phyloP scores from a whole-genome alignment of 2,888 invertebrate species.

The Perizoma flavofasciatum region DNA sequence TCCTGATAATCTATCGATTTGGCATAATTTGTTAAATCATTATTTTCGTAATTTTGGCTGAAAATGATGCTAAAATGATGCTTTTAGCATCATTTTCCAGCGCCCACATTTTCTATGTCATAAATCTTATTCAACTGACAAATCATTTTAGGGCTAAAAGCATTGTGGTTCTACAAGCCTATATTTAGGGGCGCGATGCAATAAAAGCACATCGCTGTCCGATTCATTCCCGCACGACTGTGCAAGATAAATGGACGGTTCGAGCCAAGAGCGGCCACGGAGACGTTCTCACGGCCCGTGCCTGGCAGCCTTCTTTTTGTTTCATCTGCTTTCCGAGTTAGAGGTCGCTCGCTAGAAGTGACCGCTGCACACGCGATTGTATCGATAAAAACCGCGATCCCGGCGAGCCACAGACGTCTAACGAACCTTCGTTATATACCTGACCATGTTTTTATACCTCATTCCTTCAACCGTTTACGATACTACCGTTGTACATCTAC shows the following conservation, averaged over 20 bases:
- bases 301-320: constrained; percentile 76
- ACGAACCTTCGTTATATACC: constrained; percentile 61
- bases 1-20: too few species aligned
- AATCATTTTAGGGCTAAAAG: constrained; percentile 71
- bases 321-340: constrained; percentile 78
- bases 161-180: constrained; percentile 70
- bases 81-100: constrained; percentile 17
- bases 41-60: neutral
- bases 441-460: constrained; percentile 54
- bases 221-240: constrained; percentile 81
- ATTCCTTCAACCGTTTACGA: constrained; percentile 48
- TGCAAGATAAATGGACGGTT: constrained; percentile 80
- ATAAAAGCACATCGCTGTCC: constrained; percentile 79
- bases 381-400: constrained; percentile 71
- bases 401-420: constrained; percentile 55
- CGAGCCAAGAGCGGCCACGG: constrained; percentile 59
- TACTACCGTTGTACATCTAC: constrained; percentile 53
- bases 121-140: constrained; percentile 56
- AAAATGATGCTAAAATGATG: constrained; percentile 12
- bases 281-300: constrained; percentile 83
- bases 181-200: constrained; percentile 81
- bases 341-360: constrained; percentile 77
- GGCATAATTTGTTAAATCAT: too few species aligned
- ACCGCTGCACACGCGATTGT: constrained; percentile 74
- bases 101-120: constrained; percentile 43